Conservation (phyloP, 2,888 invertebrate species). For the Andrena minutula region DNA sequence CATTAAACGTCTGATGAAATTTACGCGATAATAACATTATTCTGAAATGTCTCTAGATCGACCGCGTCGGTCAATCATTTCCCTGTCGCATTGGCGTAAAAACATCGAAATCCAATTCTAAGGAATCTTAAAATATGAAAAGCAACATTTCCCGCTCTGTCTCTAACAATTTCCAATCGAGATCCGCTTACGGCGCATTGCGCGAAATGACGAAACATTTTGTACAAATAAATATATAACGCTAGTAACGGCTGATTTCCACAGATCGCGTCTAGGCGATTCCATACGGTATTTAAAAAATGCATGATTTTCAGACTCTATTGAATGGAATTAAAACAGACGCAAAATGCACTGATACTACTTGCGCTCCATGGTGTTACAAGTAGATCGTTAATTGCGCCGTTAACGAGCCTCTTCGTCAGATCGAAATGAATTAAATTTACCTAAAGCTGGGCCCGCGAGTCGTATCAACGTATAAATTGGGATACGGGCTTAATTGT, state of each 20-base stretch:
- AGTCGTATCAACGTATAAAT: conserved; percentile 2
- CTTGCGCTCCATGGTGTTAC: not conserved
- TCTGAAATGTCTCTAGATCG: no score
- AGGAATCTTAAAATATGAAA: no score
- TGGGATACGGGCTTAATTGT: conserved; percentile 30
- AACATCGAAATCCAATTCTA: no score
- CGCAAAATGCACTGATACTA: no score
- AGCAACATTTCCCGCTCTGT: no score
- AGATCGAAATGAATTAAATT: not conserved
- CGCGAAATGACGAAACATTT: not conserved
- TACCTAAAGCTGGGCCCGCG: not conserved
- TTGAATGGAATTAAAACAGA: no score
- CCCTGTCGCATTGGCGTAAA: no score
- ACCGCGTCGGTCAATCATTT: no score
- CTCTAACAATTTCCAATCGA: not conserved
- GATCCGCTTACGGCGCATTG: not conserved
- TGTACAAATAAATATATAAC: not conserved
- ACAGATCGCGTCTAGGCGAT: not conserved
- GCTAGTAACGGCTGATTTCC: conserved; percentile 6
- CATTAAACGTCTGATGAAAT: no score
- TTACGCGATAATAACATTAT: no score
- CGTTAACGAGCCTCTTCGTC: not conserved
- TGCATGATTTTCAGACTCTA: no score
- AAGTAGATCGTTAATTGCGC: not conserved
- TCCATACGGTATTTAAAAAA: no score